Evolutionary conservation across 2,113 vertebrate genomes (phyloP), one percentile per base, ranked within the genome.

Genomic region (Apistogramma diplotaenia): DNA sequence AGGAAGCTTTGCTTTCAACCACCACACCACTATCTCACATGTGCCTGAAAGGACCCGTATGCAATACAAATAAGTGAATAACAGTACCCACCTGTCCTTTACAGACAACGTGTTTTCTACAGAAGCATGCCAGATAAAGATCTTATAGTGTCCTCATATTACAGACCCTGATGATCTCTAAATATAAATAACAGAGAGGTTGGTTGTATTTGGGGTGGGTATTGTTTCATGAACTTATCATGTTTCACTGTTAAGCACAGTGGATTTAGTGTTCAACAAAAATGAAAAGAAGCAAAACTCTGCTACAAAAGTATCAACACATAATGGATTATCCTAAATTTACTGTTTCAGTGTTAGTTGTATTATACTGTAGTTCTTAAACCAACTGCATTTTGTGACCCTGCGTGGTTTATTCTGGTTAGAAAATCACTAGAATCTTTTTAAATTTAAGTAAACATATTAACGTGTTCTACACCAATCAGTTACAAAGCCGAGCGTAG

Each of bases 211-310:
- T 58, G 25, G 18, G 57, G 10, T 73, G 16, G 2, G 29, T 79
- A 86, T 85, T 75, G 79, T 82, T 87, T 16, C 56, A 78, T 23
- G 8, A 65, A 61, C 11, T 33, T 56, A 23, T 23, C 12, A 37
- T 27, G 18, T 27, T 12, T 18, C 31, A 49, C 29, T 54, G 53
- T 33, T 9, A 46, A 2, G 7, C 33, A 40, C 49, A 58, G 37
- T 51, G 21, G 40, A 53, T 77, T 67, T 9, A 12, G n/a, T 46
- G 21, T 27, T 70, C 8, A n/a, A 25, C 16, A 43, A 21, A 25
- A 18, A 4, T 55, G 18, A 15, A 75, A 65, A 70, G 21, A 29
- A 15, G 31, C 29, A 29, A 37, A 3, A 37, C 3, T 11, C 3
- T 37, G 10, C 10, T 10, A 59, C 12, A 75, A 43, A 57, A 13